Evolutionary conservation across 1,140 invertebrate species (phyloP), one percentile per base, ranked within the genome.

Genomic region (Drosophila guanche): DNA sequence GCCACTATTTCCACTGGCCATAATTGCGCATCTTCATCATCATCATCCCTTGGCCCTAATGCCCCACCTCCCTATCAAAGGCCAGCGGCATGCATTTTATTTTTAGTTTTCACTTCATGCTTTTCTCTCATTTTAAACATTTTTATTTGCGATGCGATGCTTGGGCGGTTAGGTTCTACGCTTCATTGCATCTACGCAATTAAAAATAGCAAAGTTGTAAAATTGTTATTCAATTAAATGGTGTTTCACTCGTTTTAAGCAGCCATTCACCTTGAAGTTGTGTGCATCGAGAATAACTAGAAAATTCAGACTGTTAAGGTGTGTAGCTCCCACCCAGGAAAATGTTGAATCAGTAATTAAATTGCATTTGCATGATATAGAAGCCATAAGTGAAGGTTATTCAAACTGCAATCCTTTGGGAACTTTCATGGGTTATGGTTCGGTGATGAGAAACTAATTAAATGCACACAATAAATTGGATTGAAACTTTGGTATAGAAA

Each of bases 131-230:
- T 59, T 60, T 37, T 46, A 23, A 57, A 45, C 50, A 54, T 48
- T 56, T 62, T 70, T 70, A 50, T 55, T 63, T 57, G 48, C 50
- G 25, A 43, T 53, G 42, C 51, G 25, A 56, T 75, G 62, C 72
- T 72, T 66, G 46, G 58, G 33, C 76, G 65, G 55, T 57, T 70
- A 46, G 60, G 56, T 74, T 66, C 55, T 79, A 23, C 71, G 67
- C 66, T 76, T 79, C 66, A 84, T 76, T 80, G 76, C 66, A 85
- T 76, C 76, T 65, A 63, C 46, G 71, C 71, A 84, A 85, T 85
- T 85, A 79, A 52, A 78, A 70, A 74, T 73, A 55, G 69, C 50
- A 25, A 63, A 56, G 59, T 53, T 65, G 47, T 16, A 65, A 85
- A 76, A 54, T 47, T 72, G 50, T 57, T 76, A 72, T 81, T 84